Conservation (phyloP, 2,797 vertebrate genomes). For the Protonibea diacanthus region DNA sequence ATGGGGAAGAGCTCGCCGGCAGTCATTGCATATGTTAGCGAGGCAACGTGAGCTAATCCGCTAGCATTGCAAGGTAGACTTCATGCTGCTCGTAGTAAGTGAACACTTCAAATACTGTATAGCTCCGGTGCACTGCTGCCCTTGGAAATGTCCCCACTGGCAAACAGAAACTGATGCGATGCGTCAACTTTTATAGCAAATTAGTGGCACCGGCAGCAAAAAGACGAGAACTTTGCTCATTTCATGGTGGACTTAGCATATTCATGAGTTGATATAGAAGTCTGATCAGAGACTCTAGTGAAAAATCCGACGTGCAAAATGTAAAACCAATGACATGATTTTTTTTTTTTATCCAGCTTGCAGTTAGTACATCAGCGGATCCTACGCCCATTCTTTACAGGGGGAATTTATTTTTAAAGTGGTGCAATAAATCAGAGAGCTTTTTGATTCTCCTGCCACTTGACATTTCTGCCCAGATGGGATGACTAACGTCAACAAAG, state of each 20-base stretch:
- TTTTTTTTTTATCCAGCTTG: slow-evolving; percentile 17
- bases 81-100: slow-evolving; percentile 69
- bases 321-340: slow-evolving; percentile 4
- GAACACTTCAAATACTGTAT: slow-evolving; percentile 66
- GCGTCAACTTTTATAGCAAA: slow-evolving; percentile 56
- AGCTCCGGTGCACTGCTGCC: slow-evolving; percentile 64
- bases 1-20: slow-evolving; percentile 83
- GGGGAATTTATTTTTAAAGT: slow-evolving; percentile 2
- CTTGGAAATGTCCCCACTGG: slow-evolving; percentile 52
- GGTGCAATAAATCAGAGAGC: slow-evolving; percentile 33
- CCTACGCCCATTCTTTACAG: background rate
- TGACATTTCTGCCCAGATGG: slow-evolving; percentile 59
- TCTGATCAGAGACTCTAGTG: slow-evolving; percentile 6
- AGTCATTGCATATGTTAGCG: slow-evolving; percentile 83
- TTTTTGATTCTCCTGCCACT: slow-evolving; percentile 27
- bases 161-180: slow-evolving; percentile 33
- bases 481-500: slow-evolving; percentile 56
- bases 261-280: slow-evolving; percentile 35
- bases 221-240: slow-evolving; percentile 21
- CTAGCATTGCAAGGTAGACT: slow-evolving; percentile 78
- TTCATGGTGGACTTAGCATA: slow-evolving; percentile 21
- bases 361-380: slow-evolving; percentile 18
- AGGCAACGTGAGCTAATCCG: slow-evolving; percentile 78
- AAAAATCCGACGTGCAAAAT: slow-evolving; percentile 15
- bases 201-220: slow-evolving; percentile 38